phyloP scores from a whole-genome alignment of 2,797 vertebrate species.

The Amphiprion clarkii region DNA sequence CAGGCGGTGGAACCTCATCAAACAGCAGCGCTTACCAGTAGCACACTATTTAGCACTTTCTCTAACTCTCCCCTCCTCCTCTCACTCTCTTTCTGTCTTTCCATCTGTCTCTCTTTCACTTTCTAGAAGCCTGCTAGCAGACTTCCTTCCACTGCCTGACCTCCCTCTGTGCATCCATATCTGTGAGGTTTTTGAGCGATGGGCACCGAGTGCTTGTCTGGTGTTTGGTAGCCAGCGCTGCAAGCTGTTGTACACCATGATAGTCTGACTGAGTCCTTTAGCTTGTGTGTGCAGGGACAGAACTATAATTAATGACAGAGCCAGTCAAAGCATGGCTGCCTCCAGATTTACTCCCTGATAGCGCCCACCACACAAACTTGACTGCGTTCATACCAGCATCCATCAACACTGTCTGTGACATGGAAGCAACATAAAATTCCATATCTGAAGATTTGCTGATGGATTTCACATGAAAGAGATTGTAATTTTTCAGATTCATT shows the following conservation, averaged over 20 bases:
- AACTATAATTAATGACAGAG: constrained; percentile 69
- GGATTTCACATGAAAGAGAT: constrained; percentile 19
- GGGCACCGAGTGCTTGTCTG: constrained; percentile 42
- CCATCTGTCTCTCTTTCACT: constrained; percentile 2
- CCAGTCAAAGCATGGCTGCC: constrained; percentile 51
- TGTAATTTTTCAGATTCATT: constrained; percentile 9
- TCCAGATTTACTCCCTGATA: constrained; percentile 49
- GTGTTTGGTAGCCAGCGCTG: constrained; percentile 46
- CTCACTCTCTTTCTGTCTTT: constrained; percentile 12
- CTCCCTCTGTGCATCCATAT: constrained; percentile 39
- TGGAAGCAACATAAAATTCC: constrained; percentile 22
- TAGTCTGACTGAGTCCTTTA: constrained; percentile 46
- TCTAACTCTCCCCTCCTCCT: constrained; percentile 10
- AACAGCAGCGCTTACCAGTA: constrained; percentile 58
- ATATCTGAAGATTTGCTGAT: constrained; percentile 42
- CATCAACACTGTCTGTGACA: constrained; percentile 20
- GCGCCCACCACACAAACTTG: constrained; percentile 31
- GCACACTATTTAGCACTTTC: constrained; percentile 56
- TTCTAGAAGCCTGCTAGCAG: constrained; percentile 9
- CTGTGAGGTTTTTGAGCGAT: constrained; percentile 66
- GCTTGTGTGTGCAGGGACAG: constrained; percentile 17
- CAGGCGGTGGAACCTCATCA: constrained; percentile 71
- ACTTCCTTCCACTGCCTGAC: constrained; percentile 9
- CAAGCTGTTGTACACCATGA: constrained; percentile 67
- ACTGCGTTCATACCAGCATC: constrained; percentile 14